Conservation (phyloP, 2,888 invertebrate genomes). For the Mycalesis mineus region DNA sequence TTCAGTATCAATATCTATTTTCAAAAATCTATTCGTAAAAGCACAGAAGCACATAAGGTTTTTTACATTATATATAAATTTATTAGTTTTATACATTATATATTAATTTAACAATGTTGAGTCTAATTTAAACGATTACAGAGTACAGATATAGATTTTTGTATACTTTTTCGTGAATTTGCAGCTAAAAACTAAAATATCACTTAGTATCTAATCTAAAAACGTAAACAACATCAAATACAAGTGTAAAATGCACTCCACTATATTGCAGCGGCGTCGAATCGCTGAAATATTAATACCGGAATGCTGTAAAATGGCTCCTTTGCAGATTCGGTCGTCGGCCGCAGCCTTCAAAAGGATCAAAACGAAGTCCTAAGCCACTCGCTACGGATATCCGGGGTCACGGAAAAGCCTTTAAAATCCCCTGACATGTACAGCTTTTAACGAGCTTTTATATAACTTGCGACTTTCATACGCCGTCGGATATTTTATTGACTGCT, state of each 20-base stretch:
- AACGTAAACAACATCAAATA: background rate
- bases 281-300: background rate
- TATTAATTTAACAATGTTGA: no score
- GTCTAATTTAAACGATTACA: no score
- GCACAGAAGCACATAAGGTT: no score
- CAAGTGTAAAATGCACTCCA: background rate
- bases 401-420: background rate
- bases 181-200: no score
- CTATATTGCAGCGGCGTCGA: background rate
- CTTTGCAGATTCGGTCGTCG: background rate
- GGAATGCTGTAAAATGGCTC: background rate
- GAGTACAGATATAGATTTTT: no score
- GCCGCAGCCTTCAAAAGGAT: background rate
- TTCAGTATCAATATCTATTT: no score
- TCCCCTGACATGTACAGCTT: background rate
- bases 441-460: background rate
- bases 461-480: background rate
- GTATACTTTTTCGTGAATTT: no score
- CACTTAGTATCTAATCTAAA: background rate
- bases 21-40: no score
- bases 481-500: no score
- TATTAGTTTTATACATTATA: no score
- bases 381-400: background rate
- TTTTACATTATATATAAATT: no score
- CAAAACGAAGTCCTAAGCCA: background rate